Percentiles rank a stretch among this genome's conserved stretches.
These are phyloP conservation scores for Eulacestoma nigropectus DNA, from an alignment of 2,113 vertebrate genomes.

Conservation along the genomic window DNA sequence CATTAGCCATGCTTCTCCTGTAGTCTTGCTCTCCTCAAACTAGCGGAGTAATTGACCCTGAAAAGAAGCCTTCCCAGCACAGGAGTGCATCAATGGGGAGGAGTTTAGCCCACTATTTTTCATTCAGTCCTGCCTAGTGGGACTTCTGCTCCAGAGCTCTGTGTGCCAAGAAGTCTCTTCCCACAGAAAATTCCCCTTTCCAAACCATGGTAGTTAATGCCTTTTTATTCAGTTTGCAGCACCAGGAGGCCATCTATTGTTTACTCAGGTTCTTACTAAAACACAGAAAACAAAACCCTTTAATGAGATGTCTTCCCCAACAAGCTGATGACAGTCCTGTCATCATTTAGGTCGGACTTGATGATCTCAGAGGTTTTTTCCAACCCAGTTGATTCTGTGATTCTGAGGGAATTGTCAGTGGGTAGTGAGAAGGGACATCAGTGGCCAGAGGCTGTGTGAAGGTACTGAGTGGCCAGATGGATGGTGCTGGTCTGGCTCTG, in stretches of 20 bases:
- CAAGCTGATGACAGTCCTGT: neutral
- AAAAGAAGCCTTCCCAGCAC: neutral
- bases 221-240: neutral
- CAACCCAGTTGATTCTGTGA: neutral
- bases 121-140: rapidly evolving
- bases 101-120: neutral
- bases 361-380: neutral
- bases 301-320: neutral
- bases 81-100: neutral
- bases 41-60: neutral
- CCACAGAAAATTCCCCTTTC: neutral
- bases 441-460: neutral
- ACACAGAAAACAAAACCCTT: neutral
- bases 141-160: neutral
- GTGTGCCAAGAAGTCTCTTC: neutral
- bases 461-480: neutral
- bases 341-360: neutral
- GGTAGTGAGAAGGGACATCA: neutral
- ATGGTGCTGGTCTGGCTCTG: neutral
- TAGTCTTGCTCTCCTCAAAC: neutral
- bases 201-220: neutral
- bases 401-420: rapidly evolving
- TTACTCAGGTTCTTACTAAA: neutral
- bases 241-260: neutral
- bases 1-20: neutral